These are phyloP conservation scores for Bryconaethiops microstoma DNA, from an alignment of 2,797 vertebrate species.

Conservation along the genomic window DNA sequence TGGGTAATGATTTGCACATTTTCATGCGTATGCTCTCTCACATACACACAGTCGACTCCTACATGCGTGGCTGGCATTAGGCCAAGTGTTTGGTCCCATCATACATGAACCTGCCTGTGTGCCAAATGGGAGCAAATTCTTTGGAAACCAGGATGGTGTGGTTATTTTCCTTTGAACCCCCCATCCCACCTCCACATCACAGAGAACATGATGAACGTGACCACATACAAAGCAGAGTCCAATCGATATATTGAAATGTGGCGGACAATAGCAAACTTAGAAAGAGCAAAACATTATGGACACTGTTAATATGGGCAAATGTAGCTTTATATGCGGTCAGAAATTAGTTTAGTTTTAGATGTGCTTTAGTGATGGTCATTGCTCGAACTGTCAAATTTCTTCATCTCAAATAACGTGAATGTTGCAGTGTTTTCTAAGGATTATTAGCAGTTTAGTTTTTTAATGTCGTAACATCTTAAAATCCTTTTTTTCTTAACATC, in stretches of 20 bases:
- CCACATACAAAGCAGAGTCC: not conserved
- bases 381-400: too few species aligned
- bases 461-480: too few species aligned
- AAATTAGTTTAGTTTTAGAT: too few species aligned
- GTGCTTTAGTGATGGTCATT: too few species aligned
- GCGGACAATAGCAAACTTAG: not conserved
- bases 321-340: too few species aligned
- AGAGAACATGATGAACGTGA: not conserved
- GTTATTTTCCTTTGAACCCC: not conserved
- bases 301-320: too few species aligned
- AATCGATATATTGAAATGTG: too few species aligned
- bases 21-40: conserved; percentile 1
- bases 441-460: too few species aligned
- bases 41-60: conserved; percentile 4
- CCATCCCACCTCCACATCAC: not conserved
- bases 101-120: conserved; percentile 14
- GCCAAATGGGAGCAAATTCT: conserved; percentile 6
- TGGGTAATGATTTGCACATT: conserved; percentile 47
- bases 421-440: too few species aligned
- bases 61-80: conserved; percentile 9
- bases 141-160: conserved; percentile 23
- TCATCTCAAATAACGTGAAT: too few species aligned
- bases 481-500: too few species aligned
- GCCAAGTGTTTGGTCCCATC: conserved; percentile 16
- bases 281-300: not conserved